Conservation (phyloP, 2,888 invertebrate species). For the Sinhomidia bicolor region DNA sequence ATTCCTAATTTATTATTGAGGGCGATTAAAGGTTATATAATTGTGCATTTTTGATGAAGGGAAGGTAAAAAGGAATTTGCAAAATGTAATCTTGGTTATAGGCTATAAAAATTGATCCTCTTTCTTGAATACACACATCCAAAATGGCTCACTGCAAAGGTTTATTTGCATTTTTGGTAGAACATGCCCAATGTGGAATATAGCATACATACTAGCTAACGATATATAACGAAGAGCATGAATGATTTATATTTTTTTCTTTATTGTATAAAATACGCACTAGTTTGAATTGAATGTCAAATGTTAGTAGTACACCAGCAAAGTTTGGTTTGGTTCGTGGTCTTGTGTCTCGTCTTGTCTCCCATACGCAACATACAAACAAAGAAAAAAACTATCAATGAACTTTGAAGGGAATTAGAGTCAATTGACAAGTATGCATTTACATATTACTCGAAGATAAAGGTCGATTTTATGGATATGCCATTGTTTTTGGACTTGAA, state of each 20-base stretch:
- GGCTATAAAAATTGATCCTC: slow-evolving; percentile 24
- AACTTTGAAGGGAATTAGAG: slow-evolving; percentile 26
- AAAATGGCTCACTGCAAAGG: background rate
- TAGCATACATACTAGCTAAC: background rate
- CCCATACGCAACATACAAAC: no score
- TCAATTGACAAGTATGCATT: slow-evolving; percentile 22
- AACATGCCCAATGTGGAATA: slow-evolving; percentile 4
- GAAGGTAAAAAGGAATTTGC: slow-evolving; percentile 2
- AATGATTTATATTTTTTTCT: background rate
- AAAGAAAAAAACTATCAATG: no score
- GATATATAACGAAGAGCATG: background rate
- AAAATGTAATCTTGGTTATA: slow-evolving; percentile 21
- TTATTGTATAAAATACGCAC: background rate
- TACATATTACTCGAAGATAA: background rate
- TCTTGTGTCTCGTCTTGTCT: background rate
- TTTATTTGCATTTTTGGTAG: background rate
- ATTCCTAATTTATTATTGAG: slow-evolving; percentile 61
- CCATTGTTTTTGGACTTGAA: slow-evolving; percentile 51
- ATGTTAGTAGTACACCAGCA: background rate
- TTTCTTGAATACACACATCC: background rate
- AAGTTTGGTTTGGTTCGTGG: background rate
- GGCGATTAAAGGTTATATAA: slow-evolving; percentile 62
- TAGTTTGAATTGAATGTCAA: slow-evolving; percentile 17
- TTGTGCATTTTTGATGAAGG: slow-evolving; percentile 1
- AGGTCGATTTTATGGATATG: slow-evolving; percentile 42